Conservation (phyloP, 2,797 vertebrate species). For the Spheniscus humboldti region DNA sequence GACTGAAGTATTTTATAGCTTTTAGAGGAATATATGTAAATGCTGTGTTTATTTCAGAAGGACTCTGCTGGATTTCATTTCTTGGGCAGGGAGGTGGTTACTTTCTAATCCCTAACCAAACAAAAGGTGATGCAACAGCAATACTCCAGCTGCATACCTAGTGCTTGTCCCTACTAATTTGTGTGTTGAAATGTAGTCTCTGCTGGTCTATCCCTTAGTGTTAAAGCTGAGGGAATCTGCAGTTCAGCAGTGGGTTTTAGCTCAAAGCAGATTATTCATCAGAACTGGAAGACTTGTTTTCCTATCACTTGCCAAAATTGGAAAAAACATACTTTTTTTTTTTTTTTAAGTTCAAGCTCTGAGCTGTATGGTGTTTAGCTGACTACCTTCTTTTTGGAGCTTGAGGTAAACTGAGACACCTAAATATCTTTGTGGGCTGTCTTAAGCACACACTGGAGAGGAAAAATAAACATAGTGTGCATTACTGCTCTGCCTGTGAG, state of each 20-base stretch:
- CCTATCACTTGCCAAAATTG: background rate
- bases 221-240: background rate
- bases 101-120: conserved; percentile 13
- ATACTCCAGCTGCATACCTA: background rate
- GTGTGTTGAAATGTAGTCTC: background rate
- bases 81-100: background rate
- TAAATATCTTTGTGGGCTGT: background rate
- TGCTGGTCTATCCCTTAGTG: background rate
- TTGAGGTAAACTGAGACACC: background rate
- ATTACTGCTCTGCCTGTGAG: background rate
- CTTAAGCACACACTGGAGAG: background rate
- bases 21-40: background rate
- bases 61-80: background rate
- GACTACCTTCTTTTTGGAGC: background rate
- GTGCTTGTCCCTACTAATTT: background rate
- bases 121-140: background rate
- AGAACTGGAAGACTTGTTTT: background rate
- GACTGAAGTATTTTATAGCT: background rate
- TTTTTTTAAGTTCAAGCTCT: background rate
- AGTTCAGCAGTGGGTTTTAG: background rate
- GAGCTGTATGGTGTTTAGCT: background rate
- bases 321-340: background rate
- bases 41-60: background rate
- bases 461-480: background rate
- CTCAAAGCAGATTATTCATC: background rate